These are phyloP conservation scores for Agrotis puta DNA, from an alignment of 2,888 invertebrate species.

Conservation along the genomic window DNA sequence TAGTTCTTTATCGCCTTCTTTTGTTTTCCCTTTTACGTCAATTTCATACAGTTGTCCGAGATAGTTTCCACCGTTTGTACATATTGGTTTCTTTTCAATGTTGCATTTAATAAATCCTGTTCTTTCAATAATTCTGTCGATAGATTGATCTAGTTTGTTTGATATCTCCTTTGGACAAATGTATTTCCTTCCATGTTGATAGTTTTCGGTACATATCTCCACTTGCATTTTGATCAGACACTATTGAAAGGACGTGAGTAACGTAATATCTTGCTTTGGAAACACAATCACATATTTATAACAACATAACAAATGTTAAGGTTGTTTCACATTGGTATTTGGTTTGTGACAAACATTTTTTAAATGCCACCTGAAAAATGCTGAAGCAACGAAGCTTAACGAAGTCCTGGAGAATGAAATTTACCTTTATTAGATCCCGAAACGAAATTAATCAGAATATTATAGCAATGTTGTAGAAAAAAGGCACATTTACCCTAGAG, in stretches of 20 bases:
- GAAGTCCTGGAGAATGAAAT: no score
- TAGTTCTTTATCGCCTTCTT: slow-evolving; percentile 69
- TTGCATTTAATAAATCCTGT: slow-evolving; percentile 41
- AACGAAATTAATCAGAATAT: no score
- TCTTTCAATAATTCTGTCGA: slow-evolving; percentile 56
- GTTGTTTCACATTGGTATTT: background rate
- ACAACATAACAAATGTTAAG: slow-evolving; percentile 5
- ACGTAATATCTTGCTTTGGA: slow-evolving; percentile 16
- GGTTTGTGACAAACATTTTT: background rate
- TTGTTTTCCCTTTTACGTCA: slow-evolving; percentile 73
- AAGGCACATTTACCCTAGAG: no score
- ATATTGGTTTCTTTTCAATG: slow-evolving; percentile 48
- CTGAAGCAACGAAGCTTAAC: no score
- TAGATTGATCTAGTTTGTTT: slow-evolving; percentile 55
- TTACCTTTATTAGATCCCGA: no score
- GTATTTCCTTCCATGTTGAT: slow-evolving; percentile 5
- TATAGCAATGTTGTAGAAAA: no score
- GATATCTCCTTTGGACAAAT: slow-evolving; percentile 27
- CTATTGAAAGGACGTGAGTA: background rate
- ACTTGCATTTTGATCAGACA: slow-evolving; percentile 35
- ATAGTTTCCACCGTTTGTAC: slow-evolving; percentile 76
- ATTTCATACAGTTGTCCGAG: slow-evolving; percentile 73
- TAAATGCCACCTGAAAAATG: no score
- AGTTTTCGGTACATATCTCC: slow-evolving; percentile 24
- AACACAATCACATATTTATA: slow-evolving; percentile 28